phyloP scores from a whole-genome alignment of 1,140 invertebrate genomes.

The Saxidomus purpurata region DNA sequence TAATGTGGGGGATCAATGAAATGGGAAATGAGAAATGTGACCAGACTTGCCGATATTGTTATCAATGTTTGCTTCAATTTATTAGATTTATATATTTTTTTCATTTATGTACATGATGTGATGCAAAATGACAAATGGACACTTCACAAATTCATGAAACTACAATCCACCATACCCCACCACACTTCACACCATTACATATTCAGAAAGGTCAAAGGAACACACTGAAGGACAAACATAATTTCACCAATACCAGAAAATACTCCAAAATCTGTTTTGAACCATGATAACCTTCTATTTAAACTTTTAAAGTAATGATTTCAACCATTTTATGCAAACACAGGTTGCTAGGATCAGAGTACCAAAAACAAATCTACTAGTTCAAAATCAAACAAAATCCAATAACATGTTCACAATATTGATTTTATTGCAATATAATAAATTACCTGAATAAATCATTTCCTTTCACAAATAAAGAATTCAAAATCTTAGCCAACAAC shows the following conservation, averaged over 20 bases:
- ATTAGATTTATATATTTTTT: neutral
- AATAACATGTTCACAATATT: constrained; percentile 50
- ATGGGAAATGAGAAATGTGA: constrained; percentile 38
- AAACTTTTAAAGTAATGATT: constrained; percentile 27
- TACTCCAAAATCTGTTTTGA: neutral
- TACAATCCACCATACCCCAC: constrained; percentile 59
- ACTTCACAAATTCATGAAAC: constrained; percentile 16
- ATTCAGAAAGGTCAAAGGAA: constrained; percentile 59
- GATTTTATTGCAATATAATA: constrained; percentile 38
- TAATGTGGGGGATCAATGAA: constrained; percentile 50
- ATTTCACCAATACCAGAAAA: constrained; percentile 38
- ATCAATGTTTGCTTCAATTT: neutral
- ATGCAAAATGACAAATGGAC: constrained; percentile 64
- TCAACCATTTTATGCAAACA: constrained; percentile 47
- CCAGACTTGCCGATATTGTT: constrained; percentile 20
- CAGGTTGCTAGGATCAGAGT: constrained; percentile 60
- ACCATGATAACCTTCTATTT: neutral
- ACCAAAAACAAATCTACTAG: constrained; percentile 54
- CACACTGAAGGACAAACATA: constrained; percentile 60
- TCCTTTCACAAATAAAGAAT: constrained; percentile 8
- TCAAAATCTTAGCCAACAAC: neutral
- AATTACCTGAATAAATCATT: constrained; percentile 61
- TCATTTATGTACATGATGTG: constrained; percentile 45
- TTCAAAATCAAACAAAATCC: constrained; percentile 35
- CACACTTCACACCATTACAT: constrained; percentile 55